Percentiles rank a stretch among this genome's conserved stretches.
Evolutionary conservation across 2,888 invertebrate genomes (phyloP).

Genomic region (Neoaliturus tenellus): DNA sequence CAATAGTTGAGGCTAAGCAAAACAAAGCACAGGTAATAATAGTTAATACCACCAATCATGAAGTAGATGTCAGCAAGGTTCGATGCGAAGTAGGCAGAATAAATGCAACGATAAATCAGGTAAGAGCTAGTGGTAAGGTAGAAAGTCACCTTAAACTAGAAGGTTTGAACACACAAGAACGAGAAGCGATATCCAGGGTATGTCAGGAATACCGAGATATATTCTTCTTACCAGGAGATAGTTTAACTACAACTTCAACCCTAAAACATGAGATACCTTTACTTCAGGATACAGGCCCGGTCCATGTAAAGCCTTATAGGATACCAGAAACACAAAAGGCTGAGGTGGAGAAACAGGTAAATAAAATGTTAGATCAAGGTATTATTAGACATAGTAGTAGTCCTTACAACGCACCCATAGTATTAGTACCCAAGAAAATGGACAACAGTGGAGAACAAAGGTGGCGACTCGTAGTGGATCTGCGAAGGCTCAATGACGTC

Average conservation of each 20-base stretch:
- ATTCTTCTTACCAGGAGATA: not conserved
- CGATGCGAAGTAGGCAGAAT: not conserved
- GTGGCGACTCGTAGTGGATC: conserved; percentile 66
- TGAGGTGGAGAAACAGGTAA: conserved; percentile 59
- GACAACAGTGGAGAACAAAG: conserved; percentile 59
- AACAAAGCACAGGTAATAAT: not conserved
- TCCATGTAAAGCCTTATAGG: conserved; percentile 57
- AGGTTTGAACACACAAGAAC: not conserved
- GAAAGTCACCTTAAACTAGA: not conserved
- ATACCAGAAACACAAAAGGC: conserved; percentile 54
- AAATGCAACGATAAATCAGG: not conserved
- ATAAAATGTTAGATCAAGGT: conserved; percentile 65
- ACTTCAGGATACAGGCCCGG: not conserved
- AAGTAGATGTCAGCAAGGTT: not conserved
- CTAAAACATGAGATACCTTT: conserved; percentile 14
- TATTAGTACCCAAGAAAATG: conserved; percentile 69
- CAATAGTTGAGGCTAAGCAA: no score
- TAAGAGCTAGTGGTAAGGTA: not conserved
- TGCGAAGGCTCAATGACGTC: conserved; percentile 63
- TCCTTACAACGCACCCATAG: conserved; percentile 69
- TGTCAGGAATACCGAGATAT: conserved; percentile 3
- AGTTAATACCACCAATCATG: not conserved
- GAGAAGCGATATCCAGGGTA: not conserved
- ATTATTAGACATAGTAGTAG: conserved; percentile 64
- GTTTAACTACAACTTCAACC: not conserved